phyloP scores from a whole-genome alignment of 2,113 vertebrate genomes.

The Suricata suricatta region DNA sequence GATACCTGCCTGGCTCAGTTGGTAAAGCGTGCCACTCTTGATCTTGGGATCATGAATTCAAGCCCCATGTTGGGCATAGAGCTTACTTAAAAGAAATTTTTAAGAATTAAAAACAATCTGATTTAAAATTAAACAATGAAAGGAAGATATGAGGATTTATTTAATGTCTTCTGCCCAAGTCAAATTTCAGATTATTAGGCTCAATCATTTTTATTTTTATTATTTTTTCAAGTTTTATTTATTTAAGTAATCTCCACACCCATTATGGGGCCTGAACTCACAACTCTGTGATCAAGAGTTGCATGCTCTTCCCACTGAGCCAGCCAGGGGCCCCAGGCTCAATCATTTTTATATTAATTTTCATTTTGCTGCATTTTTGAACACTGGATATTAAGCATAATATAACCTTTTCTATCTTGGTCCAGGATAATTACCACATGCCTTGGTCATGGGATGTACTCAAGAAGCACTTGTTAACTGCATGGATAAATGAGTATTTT shows the following conservation, averaged over 20 bases:
- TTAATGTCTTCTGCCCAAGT: neutral
- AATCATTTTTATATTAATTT: neutral
- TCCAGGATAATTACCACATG: neutral
- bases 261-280: too few relatives aligned
- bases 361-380: neutral
- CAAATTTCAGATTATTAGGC: neutral
- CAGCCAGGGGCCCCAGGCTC: too few relatives aligned
- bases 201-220: neutral
- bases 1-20: neutral
- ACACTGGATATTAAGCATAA: neutral
- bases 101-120: neutral
- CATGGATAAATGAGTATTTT: neutral
- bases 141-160: neutral
- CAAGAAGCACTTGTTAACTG: neutral
- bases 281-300: too few relatives aligned
- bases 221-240: too few relatives aligned
- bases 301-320: too few relatives aligned
- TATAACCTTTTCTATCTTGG: neutral
- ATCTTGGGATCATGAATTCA: neutral
- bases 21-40: neutral
- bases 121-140: neutral
- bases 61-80: neutral
- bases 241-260: too few relatives aligned
- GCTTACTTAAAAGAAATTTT: neutral
- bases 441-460: neutral